Evolutionary conservation across 2,113 vertebrate species (phyloP).

Genomic region (Charadrius vociferus): DNA sequence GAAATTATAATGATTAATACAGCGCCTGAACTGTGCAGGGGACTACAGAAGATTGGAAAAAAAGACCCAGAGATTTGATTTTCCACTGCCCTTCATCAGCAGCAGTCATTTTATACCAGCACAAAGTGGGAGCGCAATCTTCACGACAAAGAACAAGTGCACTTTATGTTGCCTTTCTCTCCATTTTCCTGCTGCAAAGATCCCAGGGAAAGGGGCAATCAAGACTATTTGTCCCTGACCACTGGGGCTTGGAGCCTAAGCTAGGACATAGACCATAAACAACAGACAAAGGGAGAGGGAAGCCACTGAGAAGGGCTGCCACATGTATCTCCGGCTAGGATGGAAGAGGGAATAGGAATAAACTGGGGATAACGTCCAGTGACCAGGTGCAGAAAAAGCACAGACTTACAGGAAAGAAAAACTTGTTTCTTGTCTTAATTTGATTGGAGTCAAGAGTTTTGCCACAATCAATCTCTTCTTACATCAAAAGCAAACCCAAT

Average conservation of each 20-base stretch:
- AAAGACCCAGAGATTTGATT: conserved; percentile 29
- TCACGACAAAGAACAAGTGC: neutral
- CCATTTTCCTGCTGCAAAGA: neutral
- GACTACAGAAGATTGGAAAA: conserved; percentile 4
- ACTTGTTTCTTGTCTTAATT: neutral
- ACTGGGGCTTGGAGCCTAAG: neutral
- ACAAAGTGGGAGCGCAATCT: neutral
- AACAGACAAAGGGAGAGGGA: neutral
- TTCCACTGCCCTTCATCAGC: neutral
- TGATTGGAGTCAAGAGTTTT: neutral
- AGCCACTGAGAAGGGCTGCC: neutral
- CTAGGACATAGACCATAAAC: neutral
- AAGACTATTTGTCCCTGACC: neutral
- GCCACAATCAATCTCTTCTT: neutral
- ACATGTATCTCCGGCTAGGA: neutral
- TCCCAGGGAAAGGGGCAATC: conserved; percentile 6
- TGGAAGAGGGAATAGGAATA: neutral
- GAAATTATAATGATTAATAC: conserved; percentile 55
- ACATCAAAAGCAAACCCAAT: conserved; percentile 37
- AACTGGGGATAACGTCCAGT: neutral
- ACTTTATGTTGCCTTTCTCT: neutral
- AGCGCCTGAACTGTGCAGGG: neutral
- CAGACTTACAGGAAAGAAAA: neutral
- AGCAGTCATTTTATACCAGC: neutral
- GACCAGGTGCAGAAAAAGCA: neutral